A percentile compares a stretch with the other conserved stretches of the same genome.
Evolutionary conservation across 2,797 vertebrate species (phyloP).

Genomic region (Lithobates pipiens): DNA sequence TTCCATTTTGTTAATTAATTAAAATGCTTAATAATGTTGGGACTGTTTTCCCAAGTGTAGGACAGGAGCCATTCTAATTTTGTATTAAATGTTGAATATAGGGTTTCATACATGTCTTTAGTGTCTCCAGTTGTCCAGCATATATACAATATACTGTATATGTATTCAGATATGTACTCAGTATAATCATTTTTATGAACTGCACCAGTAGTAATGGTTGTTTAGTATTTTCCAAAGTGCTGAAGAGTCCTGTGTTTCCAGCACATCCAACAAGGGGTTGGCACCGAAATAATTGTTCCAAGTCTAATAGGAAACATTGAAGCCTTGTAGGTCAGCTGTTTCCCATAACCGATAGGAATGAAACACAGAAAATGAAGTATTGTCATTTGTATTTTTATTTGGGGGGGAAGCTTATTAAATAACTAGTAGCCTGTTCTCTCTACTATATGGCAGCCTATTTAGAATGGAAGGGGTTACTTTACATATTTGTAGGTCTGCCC

Average conservation of each 20-base stretch:
- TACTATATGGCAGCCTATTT: neutral
- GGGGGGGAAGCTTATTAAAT: neutral
- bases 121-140: no score
- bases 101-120: no score
- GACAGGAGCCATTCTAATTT: no score
- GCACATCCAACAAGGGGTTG: constrained; percentile 1
- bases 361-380: neutral
- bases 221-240: constrained; percentile 10
- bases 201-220: neutral
- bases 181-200: neutral
- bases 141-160: no score
- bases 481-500: neutral
- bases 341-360: constrained; percentile 27
- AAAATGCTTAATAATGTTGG: no score
- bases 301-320: constrained; percentile 35
- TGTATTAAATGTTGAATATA: no score
- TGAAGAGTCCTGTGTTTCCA: constrained; percentile 1
- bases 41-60: no score
- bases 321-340: constrained; percentile 30
- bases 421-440: neutral
- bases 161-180: no score
- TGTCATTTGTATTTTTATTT: constrained; percentile 22
- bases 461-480: constrained; percentile 36
- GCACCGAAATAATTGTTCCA: constrained; percentile 38
- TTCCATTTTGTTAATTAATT: no score